These are phyloP conservation scores for Cladopsammia gracilis DNA, from an alignment of 64 coral and sea anemone genomes.

Conservation along the genomic window DNA sequence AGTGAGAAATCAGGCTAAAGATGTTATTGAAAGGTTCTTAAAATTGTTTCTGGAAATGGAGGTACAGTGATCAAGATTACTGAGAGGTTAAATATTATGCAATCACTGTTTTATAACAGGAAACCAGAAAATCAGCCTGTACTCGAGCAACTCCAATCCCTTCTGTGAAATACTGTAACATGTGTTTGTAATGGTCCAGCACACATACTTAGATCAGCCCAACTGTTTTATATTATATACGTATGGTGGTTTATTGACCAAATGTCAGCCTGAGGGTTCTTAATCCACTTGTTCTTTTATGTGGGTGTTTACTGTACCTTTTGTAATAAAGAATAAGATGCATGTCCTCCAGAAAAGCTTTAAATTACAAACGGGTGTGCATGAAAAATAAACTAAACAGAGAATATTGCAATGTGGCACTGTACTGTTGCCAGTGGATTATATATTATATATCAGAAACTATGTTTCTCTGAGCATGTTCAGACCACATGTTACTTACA, in stretches of 20 bases:
- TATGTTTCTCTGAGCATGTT: conserved; percentile 8
- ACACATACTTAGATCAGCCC: conserved; percentile 1
- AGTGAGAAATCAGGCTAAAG: too few species aligned
- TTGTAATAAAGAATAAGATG: conserved; percentile 17
- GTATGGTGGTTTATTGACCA: neutral
- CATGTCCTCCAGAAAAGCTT: conserved; percentile 5
- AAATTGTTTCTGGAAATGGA: too few species aligned
- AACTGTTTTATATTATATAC: neutral
- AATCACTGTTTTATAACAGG: conserved; percentile 1
- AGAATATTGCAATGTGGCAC: conserved; percentile 11
- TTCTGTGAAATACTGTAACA: conserved; percentile 1
- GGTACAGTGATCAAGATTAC: too few species aligned
- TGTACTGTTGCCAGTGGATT: neutral
- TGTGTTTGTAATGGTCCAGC: conserved; percentile 15
- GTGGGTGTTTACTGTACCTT: neutral
- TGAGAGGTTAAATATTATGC: neutral
- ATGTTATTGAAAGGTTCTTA: too few species aligned
- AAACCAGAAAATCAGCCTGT: conserved; percentile 5
- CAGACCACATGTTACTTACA: conserved; percentile 11
- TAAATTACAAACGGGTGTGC: conserved; percentile 7
- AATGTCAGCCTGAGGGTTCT: neutral
- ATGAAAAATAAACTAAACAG: neutral
- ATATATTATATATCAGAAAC: conserved; percentile 14
- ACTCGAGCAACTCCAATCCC: neutral
- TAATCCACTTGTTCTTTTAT: conserved; percentile 4